phyloP scores from a whole-genome alignment of 2,113 vertebrate genomes.

The Aramus guarauna region DNA sequence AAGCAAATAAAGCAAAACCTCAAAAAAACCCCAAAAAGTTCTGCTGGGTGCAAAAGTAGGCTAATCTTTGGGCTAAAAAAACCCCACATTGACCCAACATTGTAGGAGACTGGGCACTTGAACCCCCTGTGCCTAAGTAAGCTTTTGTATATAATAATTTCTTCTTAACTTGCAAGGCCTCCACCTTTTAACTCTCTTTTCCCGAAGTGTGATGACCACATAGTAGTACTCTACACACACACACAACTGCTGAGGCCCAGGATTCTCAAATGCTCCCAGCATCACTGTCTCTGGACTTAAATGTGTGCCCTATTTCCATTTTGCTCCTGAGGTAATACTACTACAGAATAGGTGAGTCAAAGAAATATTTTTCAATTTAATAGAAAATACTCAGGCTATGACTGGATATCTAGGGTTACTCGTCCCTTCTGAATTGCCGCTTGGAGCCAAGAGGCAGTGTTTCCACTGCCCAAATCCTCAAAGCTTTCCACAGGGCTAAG shows the following conservation, averaged over 20 bases:
- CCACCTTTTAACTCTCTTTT: background rate
- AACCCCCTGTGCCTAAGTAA: accelerated
- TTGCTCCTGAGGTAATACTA: background rate
- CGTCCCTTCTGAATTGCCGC: background rate
- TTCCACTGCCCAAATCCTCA: background rate
- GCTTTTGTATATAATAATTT: background rate
- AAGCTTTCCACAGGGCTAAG: background rate
- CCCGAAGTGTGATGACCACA: background rate
- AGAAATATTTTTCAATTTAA: background rate
- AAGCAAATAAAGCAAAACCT: background rate
- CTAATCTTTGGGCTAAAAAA: background rate
- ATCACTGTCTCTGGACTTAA: background rate
- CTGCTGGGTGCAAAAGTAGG: background rate
- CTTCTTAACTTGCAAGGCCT: background rate
- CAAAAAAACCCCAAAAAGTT: background rate
- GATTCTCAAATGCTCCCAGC: background rate
- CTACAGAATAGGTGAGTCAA: background rate
- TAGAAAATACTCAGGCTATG: background rate
- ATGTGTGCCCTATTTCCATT: accelerated
- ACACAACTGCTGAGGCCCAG: accelerated
- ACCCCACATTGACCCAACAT: background rate
- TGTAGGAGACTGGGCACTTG: background rate
- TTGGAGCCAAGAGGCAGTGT: background rate
- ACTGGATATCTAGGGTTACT: background rate
- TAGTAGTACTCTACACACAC: accelerated